Conservation (phyloP, 2,888 invertebrate genomes). For the Andrena hattorfiana region DNA sequence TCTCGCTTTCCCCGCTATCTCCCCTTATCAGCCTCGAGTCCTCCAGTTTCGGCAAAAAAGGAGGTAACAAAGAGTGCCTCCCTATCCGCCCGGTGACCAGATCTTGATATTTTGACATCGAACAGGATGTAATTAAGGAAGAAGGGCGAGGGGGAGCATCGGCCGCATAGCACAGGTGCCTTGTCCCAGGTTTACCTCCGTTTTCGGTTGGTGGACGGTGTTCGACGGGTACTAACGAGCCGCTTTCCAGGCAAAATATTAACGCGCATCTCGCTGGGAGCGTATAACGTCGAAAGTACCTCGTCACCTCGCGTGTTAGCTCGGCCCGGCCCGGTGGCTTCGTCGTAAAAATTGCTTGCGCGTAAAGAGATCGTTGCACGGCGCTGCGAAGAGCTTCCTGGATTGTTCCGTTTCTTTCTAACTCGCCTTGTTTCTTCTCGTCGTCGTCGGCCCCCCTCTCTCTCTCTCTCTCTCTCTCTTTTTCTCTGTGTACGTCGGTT, state of each 20-base stretch:
- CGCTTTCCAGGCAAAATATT: conserved; percentile 60
- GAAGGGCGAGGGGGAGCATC: neutral
- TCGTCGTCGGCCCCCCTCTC: neutral
- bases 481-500: conserved; percentile 3
- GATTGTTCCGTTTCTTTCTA: conserved; percentile 70
- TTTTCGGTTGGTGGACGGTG: conserved; percentile 28
- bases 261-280: conserved; percentile 15
- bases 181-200: conserved; percentile 29
- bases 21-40: conserved; percentile 6
- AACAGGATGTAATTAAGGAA: conserved; percentile 56
- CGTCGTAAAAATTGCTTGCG: conserved; percentile 84
- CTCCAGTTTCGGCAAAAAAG: conserved; percentile 9
- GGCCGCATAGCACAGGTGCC: conserved; percentile 31
- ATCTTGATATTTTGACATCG: conserved; percentile 58
- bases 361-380: conserved; percentile 83
- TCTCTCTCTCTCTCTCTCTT: conserved; percentile 12
- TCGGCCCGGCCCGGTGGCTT: conserved; percentile 81
- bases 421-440: neutral
- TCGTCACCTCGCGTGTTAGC: conserved; percentile 82
- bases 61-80: conserved; percentile 14
- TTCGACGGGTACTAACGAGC: conserved; percentile 57
- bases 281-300: conserved; percentile 63
- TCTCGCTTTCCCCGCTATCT: conserved; percentile 26
- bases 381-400: conserved; percentile 81
- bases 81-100: conserved; percentile 20